Percentiles rank a stretch among this genome's conserved stretches.
phyloP scores from a whole-genome alignment of 2,113 vertebrate genomes.

The Nyctibius bracteatus region DNA sequence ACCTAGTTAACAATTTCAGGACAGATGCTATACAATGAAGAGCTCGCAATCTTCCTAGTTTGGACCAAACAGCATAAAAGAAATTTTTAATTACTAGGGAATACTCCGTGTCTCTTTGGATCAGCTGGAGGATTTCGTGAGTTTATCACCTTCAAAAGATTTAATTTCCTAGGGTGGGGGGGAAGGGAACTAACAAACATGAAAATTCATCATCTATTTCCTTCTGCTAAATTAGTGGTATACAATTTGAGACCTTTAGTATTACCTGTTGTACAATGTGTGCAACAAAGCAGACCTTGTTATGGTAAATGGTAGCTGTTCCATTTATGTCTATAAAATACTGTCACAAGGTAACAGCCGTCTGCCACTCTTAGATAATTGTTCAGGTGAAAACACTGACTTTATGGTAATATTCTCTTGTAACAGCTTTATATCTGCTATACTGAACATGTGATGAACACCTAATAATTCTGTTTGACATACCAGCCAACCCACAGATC shows the following conservation, averaged over 20 bases:
- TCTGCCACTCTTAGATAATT: not conserved
- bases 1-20: not conserved
- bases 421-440: not conserved
- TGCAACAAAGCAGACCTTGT: not conserved
- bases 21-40: not conserved
- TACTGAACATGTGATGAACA: not conserved
- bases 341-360: not conserved
- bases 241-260: not conserved
- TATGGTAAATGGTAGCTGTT: not conserved
- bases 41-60: not conserved
- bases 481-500: not conserved
- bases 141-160: not conserved
- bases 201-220: not conserved
- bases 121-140: not conserved
- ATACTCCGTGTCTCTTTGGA: not conserved
- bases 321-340: not conserved
- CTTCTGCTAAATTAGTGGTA: not conserved
- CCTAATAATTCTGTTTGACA: not conserved
- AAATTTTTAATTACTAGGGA: not conserved
- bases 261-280: not conserved
- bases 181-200: not conserved
- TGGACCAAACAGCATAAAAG: not conserved
- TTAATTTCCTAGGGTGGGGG: not conserved
- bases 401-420: not conserved
- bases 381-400: constrained; percentile 2